Percentiles rank a stretch among this genome's conserved stretches.
Evolutionary conservation across 2,888 invertebrate species (phyloP).

Genomic region (Microdon myrmicae): DNA sequence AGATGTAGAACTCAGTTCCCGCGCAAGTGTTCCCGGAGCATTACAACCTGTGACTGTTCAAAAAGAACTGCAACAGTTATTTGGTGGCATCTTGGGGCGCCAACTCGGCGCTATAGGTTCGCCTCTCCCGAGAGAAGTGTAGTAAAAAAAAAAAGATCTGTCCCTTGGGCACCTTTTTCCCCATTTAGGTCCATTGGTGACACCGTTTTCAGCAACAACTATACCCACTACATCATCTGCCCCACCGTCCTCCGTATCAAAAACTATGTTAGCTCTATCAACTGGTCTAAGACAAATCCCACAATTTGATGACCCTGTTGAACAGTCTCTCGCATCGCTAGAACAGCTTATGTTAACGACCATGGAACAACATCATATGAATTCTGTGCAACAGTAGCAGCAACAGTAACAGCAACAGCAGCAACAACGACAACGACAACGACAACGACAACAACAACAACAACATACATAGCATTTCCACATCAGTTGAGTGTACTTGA

Average conservation of each 20-base stretch:
- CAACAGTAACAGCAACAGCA: conserved; percentile 57
- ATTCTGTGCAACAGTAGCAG: conserved; percentile 68
- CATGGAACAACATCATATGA: conserved; percentile 65
- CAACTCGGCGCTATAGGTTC: too few relatives aligned
- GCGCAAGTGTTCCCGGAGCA: too few relatives aligned
- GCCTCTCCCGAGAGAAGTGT: too few relatives aligned
- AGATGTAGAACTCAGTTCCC: too few relatives aligned
- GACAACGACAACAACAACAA: too few relatives aligned
- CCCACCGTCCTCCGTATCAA: conserved; percentile 46
- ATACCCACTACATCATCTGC: conserved; percentile 41
- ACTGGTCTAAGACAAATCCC: conserved; percentile 64
- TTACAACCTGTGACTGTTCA: too few relatives aligned
- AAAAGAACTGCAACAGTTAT: too few relatives aligned
- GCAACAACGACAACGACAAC: conserved; percentile 68
- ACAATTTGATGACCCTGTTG: conserved; percentile 75
- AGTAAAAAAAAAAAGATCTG: too few relatives aligned
- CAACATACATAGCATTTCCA: too few relatives aligned
- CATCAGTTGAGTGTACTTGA: too few relatives aligned
- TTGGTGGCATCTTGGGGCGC: too few relatives aligned
- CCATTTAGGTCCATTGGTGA: conserved; percentile 59
- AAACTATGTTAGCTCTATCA: conserved; percentile 55
- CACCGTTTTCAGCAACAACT: conserved; percentile 40
- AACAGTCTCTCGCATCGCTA: conserved; percentile 76
- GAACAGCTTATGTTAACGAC: conserved; percentile 71
- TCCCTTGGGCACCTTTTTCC: conserved; percentile 38